Evolutionary conservation across 2,888 invertebrate species (phyloP), one percentile per base, ranked within the genome.

Genomic region (Xestia rhomboidea): DNA sequence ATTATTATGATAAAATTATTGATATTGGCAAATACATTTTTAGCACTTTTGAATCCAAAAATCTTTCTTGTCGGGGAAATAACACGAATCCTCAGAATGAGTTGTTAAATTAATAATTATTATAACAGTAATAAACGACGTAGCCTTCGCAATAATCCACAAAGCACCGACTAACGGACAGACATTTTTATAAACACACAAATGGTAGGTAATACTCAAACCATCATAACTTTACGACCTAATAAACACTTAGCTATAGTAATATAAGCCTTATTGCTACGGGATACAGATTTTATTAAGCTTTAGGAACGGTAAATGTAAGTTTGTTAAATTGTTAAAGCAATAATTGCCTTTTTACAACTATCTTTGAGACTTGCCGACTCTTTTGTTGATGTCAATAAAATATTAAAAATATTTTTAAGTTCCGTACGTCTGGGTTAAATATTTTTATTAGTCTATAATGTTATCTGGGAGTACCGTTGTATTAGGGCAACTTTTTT

Each of bases 291-390:
- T 66, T 6, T 44, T 30, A 38, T 44, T 11, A 24, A 30, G 27
- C 74, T 84, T 75, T 68, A 5, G 0, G 8, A 62, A 66, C 67
- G 38, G 68, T 74, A 81, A 81, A 74, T 78, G 71, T 78, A 81
- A 68, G 46, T 66, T 87, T 82, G 88, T 72, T 27, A 73, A 75
- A 86, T 79, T 83, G 73, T 87, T 83, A 92, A 91, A 91, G 90
- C 90, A 91, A 94, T 95, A 91, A 94, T 92, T 91, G 92, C 89
- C 88, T 91, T 91, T 94, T 94, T 92, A 95, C 92, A 92, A 89
- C 90, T 76, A 73, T 91, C 76, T 94, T 94, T 94, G 93, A 91
- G 86, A 68, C 68, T 72, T 44, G 90, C 94, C 95, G 95, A 89
- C 89, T 81, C 87, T 91, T n/a, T 92, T 92, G 91, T 92, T 88